phyloP scores from a whole-genome alignment of 1,140 invertebrate species.

The Atta texana region DNA sequence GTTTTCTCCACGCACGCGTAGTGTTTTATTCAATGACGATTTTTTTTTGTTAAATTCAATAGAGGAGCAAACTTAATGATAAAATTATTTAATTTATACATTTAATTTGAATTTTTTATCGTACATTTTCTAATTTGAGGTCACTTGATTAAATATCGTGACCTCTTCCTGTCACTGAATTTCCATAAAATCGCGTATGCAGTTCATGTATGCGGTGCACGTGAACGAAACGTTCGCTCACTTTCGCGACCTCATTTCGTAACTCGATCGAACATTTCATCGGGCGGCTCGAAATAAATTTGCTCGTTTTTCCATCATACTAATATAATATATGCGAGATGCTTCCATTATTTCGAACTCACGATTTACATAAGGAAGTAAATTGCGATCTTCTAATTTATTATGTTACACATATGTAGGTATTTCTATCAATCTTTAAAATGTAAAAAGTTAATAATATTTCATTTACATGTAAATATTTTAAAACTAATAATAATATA shows the following conservation, averaged over 20 bases:
- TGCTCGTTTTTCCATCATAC: background rate
- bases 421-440: background rate
- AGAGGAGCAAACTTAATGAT: background rate
- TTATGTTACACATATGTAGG: background rate
- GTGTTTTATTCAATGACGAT: background rate
- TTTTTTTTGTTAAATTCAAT: background rate
- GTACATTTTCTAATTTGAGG: background rate
- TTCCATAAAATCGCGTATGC: conserved; percentile 29
- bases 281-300: conserved; percentile 20
- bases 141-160: background rate
- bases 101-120: background rate
- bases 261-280: conserved; percentile 45
- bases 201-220: background rate
- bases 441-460: background rate
- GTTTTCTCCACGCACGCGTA: background rate
- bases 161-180: background rate
- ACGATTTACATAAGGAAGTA: background rate
- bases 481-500: background rate
- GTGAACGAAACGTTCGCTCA: conserved; percentile 60
- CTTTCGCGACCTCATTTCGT: conserved; percentile 57
- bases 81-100: background rate
- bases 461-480: conserved; percentile 7
- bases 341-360: background rate
- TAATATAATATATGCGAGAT: background rate
- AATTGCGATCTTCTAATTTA: background rate